A percentile compares a stretch with the other conserved stretches of the same genome.
phyloP scores from a whole-genome alignment of 2,888 invertebrate genomes.

The Heliconius sara region DNA sequence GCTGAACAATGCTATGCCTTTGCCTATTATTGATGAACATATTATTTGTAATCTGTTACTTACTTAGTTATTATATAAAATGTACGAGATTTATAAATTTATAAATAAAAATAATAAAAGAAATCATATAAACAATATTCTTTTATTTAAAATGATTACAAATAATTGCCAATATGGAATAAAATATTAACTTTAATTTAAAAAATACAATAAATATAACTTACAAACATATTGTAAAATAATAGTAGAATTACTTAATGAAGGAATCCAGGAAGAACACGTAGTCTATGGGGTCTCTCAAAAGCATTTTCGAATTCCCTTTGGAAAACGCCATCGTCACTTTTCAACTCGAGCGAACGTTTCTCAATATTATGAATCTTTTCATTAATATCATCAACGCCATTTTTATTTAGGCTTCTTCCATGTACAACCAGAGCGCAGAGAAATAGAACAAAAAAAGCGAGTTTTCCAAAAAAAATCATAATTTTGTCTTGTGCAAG shows the following conservation, averaged over 20 bases:
- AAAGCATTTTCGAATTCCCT: slow-evolving; percentile 58
- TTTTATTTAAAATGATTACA: slow-evolving; percentile 3
- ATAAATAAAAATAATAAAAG: slow-evolving; percentile 36
- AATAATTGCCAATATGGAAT: background rate
- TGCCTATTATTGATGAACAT: slow-evolving; percentile 69
- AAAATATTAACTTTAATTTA: background rate
- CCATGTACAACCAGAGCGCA: slow-evolving; percentile 1
- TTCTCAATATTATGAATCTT: slow-evolving; percentile 60
- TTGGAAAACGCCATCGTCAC: slow-evolving; percentile 56
- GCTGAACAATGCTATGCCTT: slow-evolving; percentile 25
- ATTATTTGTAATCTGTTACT: slow-evolving; percentile 71
- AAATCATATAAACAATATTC: background rate
- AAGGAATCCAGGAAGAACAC: slow-evolving; percentile 66
- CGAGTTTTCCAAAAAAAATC: background rate
- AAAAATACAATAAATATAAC: background rate
- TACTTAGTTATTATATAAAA: slow-evolving; percentile 57
- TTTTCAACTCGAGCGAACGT: slow-evolving; percentile 58
- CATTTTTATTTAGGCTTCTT: slow-evolving; percentile 49
- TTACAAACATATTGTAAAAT: slow-evolving; percentile 6
- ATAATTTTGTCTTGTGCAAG: background rate
- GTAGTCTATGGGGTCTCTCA: slow-evolving; percentile 66
- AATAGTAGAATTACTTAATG: slow-evolving; percentile 52
- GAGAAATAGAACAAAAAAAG: slow-evolving; percentile 7
- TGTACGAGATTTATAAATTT: slow-evolving; percentile 57
- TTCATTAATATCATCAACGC: slow-evolving; percentile 46